Evolutionary conservation across 1,140 invertebrate species (phyloP).

Genomic region (Lepidotrigona ventralis): DNA sequence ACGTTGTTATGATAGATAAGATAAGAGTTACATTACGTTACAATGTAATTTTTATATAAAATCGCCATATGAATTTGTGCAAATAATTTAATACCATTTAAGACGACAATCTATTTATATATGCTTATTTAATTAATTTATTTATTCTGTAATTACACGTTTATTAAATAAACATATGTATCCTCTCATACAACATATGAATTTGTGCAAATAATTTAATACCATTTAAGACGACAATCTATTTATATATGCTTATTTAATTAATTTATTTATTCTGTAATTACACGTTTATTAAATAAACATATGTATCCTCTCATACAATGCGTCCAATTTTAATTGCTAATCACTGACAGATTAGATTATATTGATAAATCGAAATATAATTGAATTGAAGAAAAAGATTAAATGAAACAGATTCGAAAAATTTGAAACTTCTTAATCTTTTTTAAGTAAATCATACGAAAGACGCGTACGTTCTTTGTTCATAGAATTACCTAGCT

Average conservation of each 20-base stretch:
- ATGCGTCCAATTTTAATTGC: too few relatives aligned
- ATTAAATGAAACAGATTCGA: too few relatives aligned
- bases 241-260: constrained; percentile 59
- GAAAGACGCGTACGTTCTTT: too few relatives aligned
- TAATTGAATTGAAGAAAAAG: too few relatives aligned
- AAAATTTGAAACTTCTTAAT: too few relatives aligned
- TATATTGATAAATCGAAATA: too few relatives aligned
- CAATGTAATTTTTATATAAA: too few relatives aligned
- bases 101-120: constrained; percentile 49
- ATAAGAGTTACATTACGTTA: too few relatives aligned
- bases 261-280: constrained; percentile 64
- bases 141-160: constrained; percentile 58
- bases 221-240: constrained; percentile 46
- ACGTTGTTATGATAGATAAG: too few relatives aligned
- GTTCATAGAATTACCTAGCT: too few relatives aligned
- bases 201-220: constrained; percentile 52
- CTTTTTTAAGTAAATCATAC: background rate
- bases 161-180: background rate
- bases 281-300: constrained; percentile 37
- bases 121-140: constrained; percentile 63
- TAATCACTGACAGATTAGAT: too few relatives aligned
- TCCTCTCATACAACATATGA: constrained; percentile 36
- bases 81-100: constrained; percentile 55
- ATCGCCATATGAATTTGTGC: constrained; percentile 58
- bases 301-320: background rate